Conservation (phyloP, 1,140 invertebrate species). For the Dendrolimus punctatus region DNA sequence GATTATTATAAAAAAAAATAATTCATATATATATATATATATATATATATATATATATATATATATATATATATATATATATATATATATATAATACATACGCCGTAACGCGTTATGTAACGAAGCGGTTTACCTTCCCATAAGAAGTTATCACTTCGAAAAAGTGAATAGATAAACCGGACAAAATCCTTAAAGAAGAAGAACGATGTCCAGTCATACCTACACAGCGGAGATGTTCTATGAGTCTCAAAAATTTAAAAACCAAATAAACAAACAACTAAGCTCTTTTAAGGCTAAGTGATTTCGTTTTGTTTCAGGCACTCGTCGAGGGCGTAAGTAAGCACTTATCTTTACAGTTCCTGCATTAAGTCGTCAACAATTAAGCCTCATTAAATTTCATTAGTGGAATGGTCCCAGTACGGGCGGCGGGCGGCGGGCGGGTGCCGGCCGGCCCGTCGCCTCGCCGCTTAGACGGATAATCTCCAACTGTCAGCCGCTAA, state of each 20-base stretch:
- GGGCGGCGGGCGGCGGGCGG: slow-evolving; percentile 22
- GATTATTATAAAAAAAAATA: no score
- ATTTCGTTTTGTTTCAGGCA: slow-evolving; percentile 27
- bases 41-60: no score
- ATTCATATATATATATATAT: no score
- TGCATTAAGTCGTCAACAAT: slow-evolving; percentile 69
- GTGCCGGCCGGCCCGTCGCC: slow-evolving; percentile 35
- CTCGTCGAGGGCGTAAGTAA: slow-evolving; percentile 23
- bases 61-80: no score
- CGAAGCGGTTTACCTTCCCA: no score
- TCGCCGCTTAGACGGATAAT: slow-evolving; percentile 66
- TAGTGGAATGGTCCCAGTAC: slow-evolving; percentile 48
- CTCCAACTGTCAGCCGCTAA: slow-evolving; percentile 69
- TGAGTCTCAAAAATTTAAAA: background rate
- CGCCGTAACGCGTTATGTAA: no score
- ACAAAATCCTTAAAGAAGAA: no score
- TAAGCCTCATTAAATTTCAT: slow-evolving; percentile 70
- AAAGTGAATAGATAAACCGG: no score
- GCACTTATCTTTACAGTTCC: slow-evolving; percentile 48
- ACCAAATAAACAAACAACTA: background rate
- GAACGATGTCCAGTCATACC: no score
- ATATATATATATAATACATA: no score
- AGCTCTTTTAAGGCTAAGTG: slow-evolving; percentile 1
- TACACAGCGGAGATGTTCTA: background rate
- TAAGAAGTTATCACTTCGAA: no score